phyloP scores from a whole-genome alignment of 2,113 vertebrate genomes.

The Zeus faber region DNA sequence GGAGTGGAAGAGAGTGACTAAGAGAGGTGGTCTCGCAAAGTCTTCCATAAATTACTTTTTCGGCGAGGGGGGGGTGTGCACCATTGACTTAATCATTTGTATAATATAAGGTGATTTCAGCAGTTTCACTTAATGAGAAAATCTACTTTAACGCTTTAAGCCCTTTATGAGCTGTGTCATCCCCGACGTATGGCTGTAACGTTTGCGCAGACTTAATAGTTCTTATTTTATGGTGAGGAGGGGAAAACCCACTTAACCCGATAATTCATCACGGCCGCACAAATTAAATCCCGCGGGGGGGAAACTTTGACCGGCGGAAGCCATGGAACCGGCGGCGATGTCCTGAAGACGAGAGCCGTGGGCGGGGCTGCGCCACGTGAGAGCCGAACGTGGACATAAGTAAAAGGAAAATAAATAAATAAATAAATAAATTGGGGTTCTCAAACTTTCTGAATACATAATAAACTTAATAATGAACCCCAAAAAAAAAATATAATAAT shows the following conservation, averaged over 20 bases:
- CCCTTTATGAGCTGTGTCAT: conserved; percentile 72
- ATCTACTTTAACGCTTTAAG: conserved; percentile 65
- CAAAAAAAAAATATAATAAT: too few relatives aligned
- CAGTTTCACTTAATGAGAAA: conserved; percentile 73
- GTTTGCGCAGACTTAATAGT: conserved; percentile 66
- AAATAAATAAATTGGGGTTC: too few relatives aligned
- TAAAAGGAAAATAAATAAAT: too few relatives aligned
- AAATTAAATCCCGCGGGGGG: conserved; percentile 44
- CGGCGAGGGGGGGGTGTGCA: conserved; percentile 51
- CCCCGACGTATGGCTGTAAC: conserved; percentile 61
- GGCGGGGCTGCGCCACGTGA: too few relatives aligned
- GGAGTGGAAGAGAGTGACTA: background rate
- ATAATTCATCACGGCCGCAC: conserved; percentile 55
- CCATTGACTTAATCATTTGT: conserved; percentile 73
- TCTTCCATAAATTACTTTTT: conserved; percentile 53
- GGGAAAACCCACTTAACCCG: conserved; percentile 65
- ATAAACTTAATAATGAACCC: too few relatives aligned
- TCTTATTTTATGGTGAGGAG: conserved; percentile 62
- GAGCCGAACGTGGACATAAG: too few relatives aligned
- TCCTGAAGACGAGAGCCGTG: too few relatives aligned
- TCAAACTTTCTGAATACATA: too few relatives aligned
- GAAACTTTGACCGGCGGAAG: conserved; percentile 59
- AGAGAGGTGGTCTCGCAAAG: conserved; percentile 20
- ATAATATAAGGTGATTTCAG: conserved; percentile 69
- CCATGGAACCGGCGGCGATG: too few relatives aligned